Conservation (phyloP, 2,113 vertebrate species). For the Myocastor coypus region DNA sequence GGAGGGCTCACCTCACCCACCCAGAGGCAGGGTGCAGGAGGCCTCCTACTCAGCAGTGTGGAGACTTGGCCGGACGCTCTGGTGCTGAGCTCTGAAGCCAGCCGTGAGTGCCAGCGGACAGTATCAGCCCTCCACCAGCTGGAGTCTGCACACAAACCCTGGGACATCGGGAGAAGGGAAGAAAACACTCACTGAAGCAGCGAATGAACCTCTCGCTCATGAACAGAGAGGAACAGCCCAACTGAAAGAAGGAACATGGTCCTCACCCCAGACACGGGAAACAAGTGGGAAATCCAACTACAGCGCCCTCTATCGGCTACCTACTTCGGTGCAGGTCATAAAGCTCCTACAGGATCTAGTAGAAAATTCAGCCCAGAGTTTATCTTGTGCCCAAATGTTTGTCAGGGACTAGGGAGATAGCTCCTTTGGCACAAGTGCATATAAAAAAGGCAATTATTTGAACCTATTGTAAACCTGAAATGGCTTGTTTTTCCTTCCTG, state of each 20-base stretch:
- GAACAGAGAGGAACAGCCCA: background rate
- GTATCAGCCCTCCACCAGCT: slow-evolving; percentile 68
- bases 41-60: slow-evolving; percentile 76
- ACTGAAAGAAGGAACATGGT: background rate
- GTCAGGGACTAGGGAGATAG: too few relatives aligned
- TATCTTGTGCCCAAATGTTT: background rate
- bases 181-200: background rate
- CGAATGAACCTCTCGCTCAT: background rate
- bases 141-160: background rate
- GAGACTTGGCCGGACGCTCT: slow-evolving; percentile 80
- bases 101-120: slow-evolving; percentile 72
- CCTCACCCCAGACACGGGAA: rapidly evolving
- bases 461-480: slow-evolving; percentile 21
- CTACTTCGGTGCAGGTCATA: background rate
- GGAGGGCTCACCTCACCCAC: slow-evolving; percentile 78
- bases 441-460: slow-evolving; percentile 3
- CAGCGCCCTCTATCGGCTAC: background rate
- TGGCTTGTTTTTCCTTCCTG: background rate
- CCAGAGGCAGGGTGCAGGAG: slow-evolving; percentile 80
- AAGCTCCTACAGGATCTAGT: too few relatives aligned
- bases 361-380: background rate
- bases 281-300: background rate
- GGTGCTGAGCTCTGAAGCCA: slow-evolving; percentile 74
- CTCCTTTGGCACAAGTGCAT: too few relatives aligned
- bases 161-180: background rate